Evolutionary conservation across 2,797 vertebrate genomes (phyloP), one percentile per base, ranked within the genome.

Genomic region (Coregonus sp.): DNA sequence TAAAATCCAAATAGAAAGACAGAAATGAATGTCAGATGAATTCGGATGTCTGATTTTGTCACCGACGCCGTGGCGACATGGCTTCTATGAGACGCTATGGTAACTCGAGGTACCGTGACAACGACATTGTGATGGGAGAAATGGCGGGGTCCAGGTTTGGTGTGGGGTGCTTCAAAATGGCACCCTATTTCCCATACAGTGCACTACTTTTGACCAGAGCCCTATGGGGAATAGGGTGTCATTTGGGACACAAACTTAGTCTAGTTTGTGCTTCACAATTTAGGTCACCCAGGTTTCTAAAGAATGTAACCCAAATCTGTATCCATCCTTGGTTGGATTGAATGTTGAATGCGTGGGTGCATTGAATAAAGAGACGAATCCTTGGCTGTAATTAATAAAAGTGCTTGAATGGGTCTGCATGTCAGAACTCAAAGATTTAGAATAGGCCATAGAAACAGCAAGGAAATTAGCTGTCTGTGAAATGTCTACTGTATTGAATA

Each of bases 1-100:
- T 85, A 80, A 59, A 77, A 79, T 86, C 86, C 75, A 82, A 86
- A 84, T 77, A 78, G 79, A 78, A 82, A 76, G 78, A 81, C 52
- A 81, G 86, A 47, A 77, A 78, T 84, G 80, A 88, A 88, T 79
- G 78, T 9, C 81, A 74, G 61, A 81, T 89, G 11, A 47, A 47
- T 84, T 78, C 83, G 85, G 87, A 91, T 86, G 78, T 81, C 78
- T 91, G 82, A 72, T 82, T 79, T 79, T 84, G 89, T 86, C 85
- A 18, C 74, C 78, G 80, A 84, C 80, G 67, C 81, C 73, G 69
- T 78, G 70, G 74, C 73, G 81, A 75, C 77, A 85, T 63, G 29
- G 73, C 83, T 75, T 77, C 7, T 81, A 85, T 80, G 81, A 83
- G 80, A 76, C 78, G 81, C 16, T 33, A 25, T 25, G 6, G 6